phyloP scores from a whole-genome alignment of 2,797 vertebrate genomes.

The Hydrocynus forskahlii region DNA sequence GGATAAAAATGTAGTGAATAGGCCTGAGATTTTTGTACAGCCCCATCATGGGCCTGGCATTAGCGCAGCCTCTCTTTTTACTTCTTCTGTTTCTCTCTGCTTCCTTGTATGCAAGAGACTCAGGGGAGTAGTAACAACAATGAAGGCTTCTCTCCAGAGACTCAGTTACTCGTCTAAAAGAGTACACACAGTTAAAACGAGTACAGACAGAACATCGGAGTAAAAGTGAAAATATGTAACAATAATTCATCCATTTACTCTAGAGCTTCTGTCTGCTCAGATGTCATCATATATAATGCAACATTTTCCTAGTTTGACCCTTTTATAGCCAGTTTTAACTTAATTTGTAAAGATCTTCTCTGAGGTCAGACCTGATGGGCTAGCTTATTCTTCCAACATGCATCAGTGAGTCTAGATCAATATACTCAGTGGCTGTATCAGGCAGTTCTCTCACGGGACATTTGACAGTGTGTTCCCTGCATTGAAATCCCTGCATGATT shows the following conservation, averaged over 20 bases:
- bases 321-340: too few species aligned
- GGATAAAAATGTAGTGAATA: background rate
- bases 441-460: too few species aligned
- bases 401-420: too few species aligned
- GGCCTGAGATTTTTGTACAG: background rate
- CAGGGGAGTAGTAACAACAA: conserved; percentile 1
- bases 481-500: too few species aligned
- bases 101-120: background rate
- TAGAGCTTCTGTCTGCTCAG: too few species aligned
- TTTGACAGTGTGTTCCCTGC: too few species aligned
- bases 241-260: background rate
- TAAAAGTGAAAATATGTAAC: background rate
- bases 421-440: too few species aligned
- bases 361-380: too few species aligned
- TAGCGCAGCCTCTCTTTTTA: background rate
- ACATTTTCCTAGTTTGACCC: too few species aligned
- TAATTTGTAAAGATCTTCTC: too few species aligned
- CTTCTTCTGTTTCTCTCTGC: background rate
- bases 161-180: background rate
- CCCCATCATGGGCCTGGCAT: background rate
- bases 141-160: background rate
- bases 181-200: background rate
- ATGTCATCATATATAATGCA: too few species aligned
- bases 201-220: background rate
- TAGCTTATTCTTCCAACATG: too few species aligned